Conservation (phyloP, 2,888 invertebrate species). For the Parascotia fuliginaria region DNA sequence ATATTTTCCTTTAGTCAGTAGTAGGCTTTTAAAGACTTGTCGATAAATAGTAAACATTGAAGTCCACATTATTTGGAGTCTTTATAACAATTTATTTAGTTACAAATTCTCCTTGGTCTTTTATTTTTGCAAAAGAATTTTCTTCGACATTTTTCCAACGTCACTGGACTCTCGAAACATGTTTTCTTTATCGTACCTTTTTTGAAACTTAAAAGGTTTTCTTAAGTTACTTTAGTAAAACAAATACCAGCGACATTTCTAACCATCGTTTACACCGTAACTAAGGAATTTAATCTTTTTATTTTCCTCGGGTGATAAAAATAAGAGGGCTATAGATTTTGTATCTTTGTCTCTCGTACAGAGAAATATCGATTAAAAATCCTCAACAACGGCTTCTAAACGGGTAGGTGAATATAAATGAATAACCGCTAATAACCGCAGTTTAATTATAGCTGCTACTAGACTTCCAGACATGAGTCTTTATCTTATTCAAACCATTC, state of each 20-base stretch:
- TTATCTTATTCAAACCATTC: too few species aligned
- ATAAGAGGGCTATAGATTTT: not conserved
- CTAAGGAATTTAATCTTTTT: not conserved
- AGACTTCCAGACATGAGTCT: too few species aligned
- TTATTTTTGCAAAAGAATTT: constrained; percentile 38
- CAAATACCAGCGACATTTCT: constrained; percentile 3
- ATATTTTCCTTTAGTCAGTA: constrained; percentile 28
- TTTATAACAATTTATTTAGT: constrained; percentile 43
- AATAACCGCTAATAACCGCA: too few species aligned
- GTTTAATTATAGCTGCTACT: too few species aligned
- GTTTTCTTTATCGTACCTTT: constrained; percentile 11
- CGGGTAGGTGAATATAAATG: too few species aligned
- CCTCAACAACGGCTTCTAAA: too few species aligned
- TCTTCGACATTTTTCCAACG: constrained; percentile 30
- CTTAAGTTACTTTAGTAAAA: constrained; percentile 3
- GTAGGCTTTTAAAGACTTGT: constrained; percentile 26
- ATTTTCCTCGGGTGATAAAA: not conserved
- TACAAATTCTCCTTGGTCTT: constrained; percentile 29
- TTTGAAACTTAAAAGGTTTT: constrained; percentile 7
- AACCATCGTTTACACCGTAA: not conserved
- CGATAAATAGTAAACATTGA: constrained; percentile 45
- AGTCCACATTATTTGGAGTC: constrained; percentile 29
- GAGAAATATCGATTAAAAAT: too few species aligned
- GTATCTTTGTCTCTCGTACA: not conserved
- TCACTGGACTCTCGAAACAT: constrained; percentile 11